These are phyloP conservation scores for Epinephelus cyanopodus DNA, from an alignment of 2,113 vertebrate genomes.

Conservation along the genomic window DNA sequence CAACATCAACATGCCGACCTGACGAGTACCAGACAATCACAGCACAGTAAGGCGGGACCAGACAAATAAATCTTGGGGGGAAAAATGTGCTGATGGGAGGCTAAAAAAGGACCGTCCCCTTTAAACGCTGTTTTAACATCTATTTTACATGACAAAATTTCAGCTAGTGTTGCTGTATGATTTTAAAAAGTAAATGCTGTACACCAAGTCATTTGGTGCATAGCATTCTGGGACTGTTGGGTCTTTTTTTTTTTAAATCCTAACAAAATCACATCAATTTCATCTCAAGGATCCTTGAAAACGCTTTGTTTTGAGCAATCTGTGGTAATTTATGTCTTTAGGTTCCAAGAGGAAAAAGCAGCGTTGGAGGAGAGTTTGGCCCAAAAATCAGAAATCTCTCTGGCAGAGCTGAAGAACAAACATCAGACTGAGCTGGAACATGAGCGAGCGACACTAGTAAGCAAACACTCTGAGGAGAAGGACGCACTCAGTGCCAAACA, in stretches of 20 bases:
- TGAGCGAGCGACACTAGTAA: slow-evolving; percentile 46
- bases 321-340: slow-evolving; percentile 54
- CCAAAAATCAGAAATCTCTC: slow-evolving; percentile 82
- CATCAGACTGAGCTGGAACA: slow-evolving; percentile 67
- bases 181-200: neutral
- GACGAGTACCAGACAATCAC: too few relatives aligned
- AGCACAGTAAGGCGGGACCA: too few relatives aligned
- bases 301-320: neutral
- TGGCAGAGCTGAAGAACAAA: slow-evolving; percentile 79
- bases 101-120: neutral
- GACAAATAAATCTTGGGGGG: too few relatives aligned
- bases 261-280: neutral
- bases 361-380: slow-evolving; percentile 79
- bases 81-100: too few relatives aligned
- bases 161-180: neutral
- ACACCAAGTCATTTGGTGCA: neutral
- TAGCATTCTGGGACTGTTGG: too few relatives aligned
- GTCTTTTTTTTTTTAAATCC: neutral
- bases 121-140: neutral
- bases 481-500: slow-evolving; percentile 66
- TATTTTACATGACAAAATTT: neutral
- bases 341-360: slow-evolving; percentile 87
- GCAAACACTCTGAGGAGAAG: slow-evolving; percentile 61
- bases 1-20: too few relatives aligned
- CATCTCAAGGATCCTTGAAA: neutral